Conservation (phyloP, 2,888 invertebrate genomes). For the Phragmatobia fuliginosa region DNA sequence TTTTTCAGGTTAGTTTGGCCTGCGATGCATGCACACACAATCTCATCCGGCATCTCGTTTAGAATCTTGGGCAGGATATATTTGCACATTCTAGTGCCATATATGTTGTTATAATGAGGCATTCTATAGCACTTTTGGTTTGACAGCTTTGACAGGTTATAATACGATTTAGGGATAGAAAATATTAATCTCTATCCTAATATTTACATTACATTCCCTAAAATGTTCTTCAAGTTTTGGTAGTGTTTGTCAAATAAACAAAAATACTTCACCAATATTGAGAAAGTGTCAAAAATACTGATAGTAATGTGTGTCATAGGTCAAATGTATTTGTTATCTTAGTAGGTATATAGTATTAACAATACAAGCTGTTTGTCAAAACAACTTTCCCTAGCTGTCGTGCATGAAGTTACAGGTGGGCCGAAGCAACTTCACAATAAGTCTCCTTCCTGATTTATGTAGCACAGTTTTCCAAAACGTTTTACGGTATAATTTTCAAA, state of each 20-base stretch:
- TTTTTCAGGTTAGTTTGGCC: too few relatives aligned
- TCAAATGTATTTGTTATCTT: not conserved
- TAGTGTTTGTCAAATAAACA: not conserved
- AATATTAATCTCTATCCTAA: too few relatives aligned
- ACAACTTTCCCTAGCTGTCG: not conserved
- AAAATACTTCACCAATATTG: not conserved
- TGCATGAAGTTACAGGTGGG: slow-evolving; percentile 38
- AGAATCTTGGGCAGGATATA: too few relatives aligned
- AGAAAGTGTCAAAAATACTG: not conserved
- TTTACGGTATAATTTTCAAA: slow-evolving; percentile 29
- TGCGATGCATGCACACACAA: too few relatives aligned
- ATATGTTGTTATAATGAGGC: too few relatives aligned
- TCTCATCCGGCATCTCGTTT: too few relatives aligned
- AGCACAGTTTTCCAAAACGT: slow-evolving; percentile 23
- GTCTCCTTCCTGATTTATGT: slow-evolving; percentile 38
- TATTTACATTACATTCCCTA: not conserved
- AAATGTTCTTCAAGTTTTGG: not conserved
- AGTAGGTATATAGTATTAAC: not conserved
- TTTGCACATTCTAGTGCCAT: too few relatives aligned
- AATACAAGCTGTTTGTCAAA: slow-evolving; percentile 1
- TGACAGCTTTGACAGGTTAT: too few relatives aligned
- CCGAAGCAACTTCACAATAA: slow-evolving; percentile 36
- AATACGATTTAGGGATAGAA: too few relatives aligned
- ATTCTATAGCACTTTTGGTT: too few relatives aligned
- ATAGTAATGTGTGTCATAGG: not conserved